Evolutionary conservation across 2,113 vertebrate genomes (phyloP).

Genomic region (Nannobrachium achirus): DNA sequence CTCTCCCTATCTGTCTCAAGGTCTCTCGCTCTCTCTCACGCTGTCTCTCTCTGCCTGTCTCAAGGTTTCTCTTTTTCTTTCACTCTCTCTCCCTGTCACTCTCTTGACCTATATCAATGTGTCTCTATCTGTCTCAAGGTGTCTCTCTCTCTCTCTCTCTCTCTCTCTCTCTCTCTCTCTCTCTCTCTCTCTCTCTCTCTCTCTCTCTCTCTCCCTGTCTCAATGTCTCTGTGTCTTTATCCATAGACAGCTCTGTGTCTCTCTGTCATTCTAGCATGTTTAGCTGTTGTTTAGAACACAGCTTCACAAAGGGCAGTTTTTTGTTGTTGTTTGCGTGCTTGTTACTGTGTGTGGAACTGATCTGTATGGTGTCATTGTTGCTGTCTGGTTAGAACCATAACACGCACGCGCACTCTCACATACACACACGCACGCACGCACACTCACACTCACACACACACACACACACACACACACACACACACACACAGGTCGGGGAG

Average conservation of each 20-base stretch:
- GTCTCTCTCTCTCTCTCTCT: no score
- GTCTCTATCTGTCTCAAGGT: no score
- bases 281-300: constrained; percentile 7
- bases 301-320: neutral
- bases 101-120: no score
- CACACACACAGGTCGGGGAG: constrained; percentile 41
- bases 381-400: constrained; percentile 29
- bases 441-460: constrained; percentile 15
- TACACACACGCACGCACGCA: neutral
- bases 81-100: no score
- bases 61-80: neutral
- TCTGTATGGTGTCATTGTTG: constrained; percentile 23
- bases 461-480: constrained; percentile 8
- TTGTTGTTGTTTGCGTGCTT: constrained; percentile 9
- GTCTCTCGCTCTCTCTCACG: neutral
- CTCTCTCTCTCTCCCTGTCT: no score
- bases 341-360: constrained; percentile 26
- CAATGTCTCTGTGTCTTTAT: no score
- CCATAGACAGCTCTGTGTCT: no score
- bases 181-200: no score
- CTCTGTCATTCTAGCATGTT: no score
- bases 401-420: neutral
- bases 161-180: no score
- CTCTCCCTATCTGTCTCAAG: constrained; percentile 21
- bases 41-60: constrained; percentile 27